These are phyloP conservation scores for Oreochromis spilurus DNA, from an alignment of 2,113 vertebrate species.

Conservation along the genomic window DNA sequence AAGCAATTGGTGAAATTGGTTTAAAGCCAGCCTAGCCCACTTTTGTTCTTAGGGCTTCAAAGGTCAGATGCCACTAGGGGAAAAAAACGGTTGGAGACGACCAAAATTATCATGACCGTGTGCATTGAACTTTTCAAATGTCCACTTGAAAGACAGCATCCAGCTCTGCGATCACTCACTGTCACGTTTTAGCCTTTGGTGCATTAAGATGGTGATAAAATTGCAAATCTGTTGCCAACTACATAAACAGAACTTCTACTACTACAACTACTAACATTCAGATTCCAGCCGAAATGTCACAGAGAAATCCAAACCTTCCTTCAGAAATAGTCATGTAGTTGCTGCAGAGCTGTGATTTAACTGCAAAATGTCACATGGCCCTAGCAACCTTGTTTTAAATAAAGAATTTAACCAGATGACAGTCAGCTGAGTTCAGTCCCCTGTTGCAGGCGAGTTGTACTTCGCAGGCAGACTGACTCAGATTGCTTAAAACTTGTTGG, in stretches of 20 bases:
- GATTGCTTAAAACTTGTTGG: neutral
- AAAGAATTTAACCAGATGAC: neutral
- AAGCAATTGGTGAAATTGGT: neutral
- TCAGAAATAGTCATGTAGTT: neutral
- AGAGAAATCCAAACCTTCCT: neutral
- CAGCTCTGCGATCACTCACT: neutral
- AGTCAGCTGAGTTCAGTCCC: neutral
- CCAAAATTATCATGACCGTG: neutral
- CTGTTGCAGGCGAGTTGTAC: fast-evolving
- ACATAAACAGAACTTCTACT: neutral
- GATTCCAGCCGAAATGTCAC: neutral
- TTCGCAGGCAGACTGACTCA: neutral
- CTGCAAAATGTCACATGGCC: neutral
- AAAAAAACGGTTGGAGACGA: neutral
- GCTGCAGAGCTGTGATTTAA: neutral
- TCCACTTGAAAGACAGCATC: neutral
- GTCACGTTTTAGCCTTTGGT: fast-evolving
- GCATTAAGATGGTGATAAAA: neutral
- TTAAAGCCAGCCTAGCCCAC: neutral
- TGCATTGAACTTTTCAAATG: neutral
- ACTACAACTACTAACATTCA: neutral
- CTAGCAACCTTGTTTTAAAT: neutral
- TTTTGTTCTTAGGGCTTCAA: fast-evolving
- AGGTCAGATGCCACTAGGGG: neutral
- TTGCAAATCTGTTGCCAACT: neutral